Evolutionary conservation across 2,797 vertebrate genomes (phyloP).

Genomic region (Lacerta agilis): DNA sequence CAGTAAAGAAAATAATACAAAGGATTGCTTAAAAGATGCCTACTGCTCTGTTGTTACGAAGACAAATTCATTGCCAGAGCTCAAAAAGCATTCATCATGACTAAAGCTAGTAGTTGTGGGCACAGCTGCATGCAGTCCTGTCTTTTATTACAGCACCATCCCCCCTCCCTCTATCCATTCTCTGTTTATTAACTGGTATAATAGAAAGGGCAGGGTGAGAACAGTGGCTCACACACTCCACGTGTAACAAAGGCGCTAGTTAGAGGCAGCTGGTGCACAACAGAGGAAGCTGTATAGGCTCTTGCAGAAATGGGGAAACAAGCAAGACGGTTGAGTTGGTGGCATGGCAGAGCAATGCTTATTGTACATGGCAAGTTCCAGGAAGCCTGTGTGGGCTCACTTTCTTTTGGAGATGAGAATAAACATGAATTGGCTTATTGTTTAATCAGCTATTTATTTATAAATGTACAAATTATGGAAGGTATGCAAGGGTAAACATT

Average conservation of each 20-base stretch:
- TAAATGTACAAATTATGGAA: too few relatives aligned
- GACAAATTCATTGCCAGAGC: not conserved
- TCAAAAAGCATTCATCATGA: conserved; percentile 15
- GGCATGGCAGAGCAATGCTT: not conserved
- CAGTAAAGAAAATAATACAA: conserved; percentile 11
- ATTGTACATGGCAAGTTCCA: not conserved
- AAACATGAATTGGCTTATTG: not conserved
- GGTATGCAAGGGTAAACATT: too few relatives aligned
- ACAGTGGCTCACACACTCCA: not conserved
- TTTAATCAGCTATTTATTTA: not conserved
- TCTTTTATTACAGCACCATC: not conserved
- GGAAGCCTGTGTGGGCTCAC: not conserved
- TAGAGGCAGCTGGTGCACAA: not conserved
- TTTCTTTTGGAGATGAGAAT: not conserved
- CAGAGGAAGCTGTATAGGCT: not conserved
- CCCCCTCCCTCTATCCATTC: not conserved
- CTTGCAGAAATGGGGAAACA: conserved; percentile 5
- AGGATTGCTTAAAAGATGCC: conserved; percentile 11
- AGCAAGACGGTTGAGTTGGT: not conserved
- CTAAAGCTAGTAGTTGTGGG: not conserved
- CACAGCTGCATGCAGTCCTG: not conserved
- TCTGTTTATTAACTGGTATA: conserved; percentile 26
- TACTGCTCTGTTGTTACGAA: conserved; percentile 13
- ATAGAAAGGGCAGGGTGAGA: conserved; percentile 1
- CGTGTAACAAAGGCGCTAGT: not conserved